Conservation (phyloP, 2,113 vertebrate species). For the Malurus melanocephalus region DNA sequence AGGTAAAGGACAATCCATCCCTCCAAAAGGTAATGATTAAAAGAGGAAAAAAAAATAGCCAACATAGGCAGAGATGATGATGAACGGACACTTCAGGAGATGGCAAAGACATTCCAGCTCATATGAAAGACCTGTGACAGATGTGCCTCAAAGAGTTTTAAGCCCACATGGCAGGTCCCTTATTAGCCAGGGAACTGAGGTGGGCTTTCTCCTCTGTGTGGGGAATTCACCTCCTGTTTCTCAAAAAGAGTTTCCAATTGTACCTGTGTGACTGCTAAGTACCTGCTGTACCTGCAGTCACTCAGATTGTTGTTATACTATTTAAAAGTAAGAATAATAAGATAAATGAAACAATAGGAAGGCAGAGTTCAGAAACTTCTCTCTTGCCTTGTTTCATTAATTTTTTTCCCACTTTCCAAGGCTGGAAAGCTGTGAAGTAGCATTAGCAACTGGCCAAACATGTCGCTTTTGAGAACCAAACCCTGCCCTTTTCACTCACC, state of each 20-base stretch:
- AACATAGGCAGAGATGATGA: neutral
- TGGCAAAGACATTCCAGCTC: neutral
- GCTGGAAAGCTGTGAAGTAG: neutral
- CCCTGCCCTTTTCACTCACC: constrained; percentile 19
- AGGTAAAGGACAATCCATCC: neutral
- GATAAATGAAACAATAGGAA: neutral
- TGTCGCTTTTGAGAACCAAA: neutral
- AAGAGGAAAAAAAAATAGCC: neutral
- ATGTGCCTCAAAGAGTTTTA: neutral
- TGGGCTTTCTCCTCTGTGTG: neutral
- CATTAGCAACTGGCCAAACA: neutral
- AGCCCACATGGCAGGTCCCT: neutral
- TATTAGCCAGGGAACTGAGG: neutral
- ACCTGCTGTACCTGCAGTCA: neutral
- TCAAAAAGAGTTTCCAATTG: neutral
- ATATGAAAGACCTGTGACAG: neutral
- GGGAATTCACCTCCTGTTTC: neutral
- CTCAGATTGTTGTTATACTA: neutral
- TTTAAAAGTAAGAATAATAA: neutral
- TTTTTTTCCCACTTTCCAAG: neutral
- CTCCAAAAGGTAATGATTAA: neutral
- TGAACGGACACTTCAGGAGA: neutral
- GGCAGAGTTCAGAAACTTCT: neutral
- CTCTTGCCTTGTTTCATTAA: neutral
- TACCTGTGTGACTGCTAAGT: neutral